Evolutionary conservation across 2,888 invertebrate genomes (phyloP), one percentile per base, ranked within the genome.

Genomic region (Nowickia ferox): DNA sequence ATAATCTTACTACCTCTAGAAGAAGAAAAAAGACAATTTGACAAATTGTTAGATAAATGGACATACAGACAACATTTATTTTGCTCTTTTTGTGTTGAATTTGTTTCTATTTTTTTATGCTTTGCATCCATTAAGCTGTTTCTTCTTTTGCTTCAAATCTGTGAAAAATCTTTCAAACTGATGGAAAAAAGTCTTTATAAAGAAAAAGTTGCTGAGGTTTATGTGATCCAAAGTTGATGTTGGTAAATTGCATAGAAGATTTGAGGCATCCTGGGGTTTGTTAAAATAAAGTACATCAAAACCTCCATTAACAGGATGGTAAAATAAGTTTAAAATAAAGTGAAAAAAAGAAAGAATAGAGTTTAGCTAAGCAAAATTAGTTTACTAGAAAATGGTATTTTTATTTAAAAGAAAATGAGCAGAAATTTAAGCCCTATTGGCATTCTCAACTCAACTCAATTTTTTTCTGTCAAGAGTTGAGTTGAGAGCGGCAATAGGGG

Each of bases 1-100:
- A 84, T 72, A 80, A 76, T 80, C 71, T 66, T 61, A n/a, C 53
- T 55, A n/a, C 53, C 61, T 68, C 42, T 40, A 17, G 2, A 0
- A 3, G 3, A 17, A n/a, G n/a, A 6, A 40, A 71, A n/a, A 48
- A 63, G 42, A 63, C 44, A 46, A 72, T 81, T 75, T 75, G 44
- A 44, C 53, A 75, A 80, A 65, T 42, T 42, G 17, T 42, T n/a
- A 46, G 38, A 66, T 46, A 66, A 57, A 48, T 57, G 30, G 11
- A 51, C 9, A 61, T n/a, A 66, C 5, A 46, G n/a, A 9, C 46
- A 57, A n/a, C 5, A 40, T 48, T 38, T 40, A 4, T n/a, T 48
- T 59, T 48, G 15, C 40, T 17, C 15, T 61, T 48, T 30, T 6
- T 59, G 13, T 46, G 17, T 46, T 44, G 30, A 30, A 30, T 30